Percentiles rank a stretch among this genome's conserved stretches.
Conservation (phyloP, 2,888 invertebrate genomes). For the Teleiodes luculella region DNA sequence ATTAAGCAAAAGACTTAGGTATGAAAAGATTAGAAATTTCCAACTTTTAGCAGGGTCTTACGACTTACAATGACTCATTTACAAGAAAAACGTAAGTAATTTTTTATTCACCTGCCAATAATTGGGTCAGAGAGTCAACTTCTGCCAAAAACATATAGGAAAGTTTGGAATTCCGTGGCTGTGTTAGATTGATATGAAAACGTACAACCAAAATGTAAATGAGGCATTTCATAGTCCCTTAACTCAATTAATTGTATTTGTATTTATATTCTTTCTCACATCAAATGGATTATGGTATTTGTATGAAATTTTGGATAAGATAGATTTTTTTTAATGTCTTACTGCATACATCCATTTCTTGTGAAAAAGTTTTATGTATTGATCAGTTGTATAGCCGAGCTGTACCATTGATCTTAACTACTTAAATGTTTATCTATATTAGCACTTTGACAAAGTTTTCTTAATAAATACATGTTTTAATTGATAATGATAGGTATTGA, state of each 20-base stretch:
- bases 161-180: too few relatives aligned
- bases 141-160: too few relatives aligned
- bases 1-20: background rate
- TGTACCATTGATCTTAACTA: background rate
- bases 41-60: background rate
- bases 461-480: background rate
- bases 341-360: too few relatives aligned
- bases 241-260: background rate
- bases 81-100: background rate
- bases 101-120: background rate
- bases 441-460: background rate
- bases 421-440: background rate
- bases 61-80: background rate
- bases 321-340: too few relatives aligned
- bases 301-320: background rate
- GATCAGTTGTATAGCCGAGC: background rate
- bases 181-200: too few relatives aligned
- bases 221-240: background rate
- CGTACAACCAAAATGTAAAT: background rate
- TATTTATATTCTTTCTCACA: constrained; percentile 1
- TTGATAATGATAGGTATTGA: background rate
- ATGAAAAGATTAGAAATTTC: background rate
- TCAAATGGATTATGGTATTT: background rate
- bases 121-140: too few relatives aligned
- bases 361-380: background rate